Base-by-base conservation (phyloP, 2,888 invertebrate species). In the Fragum whitleyi region DNA sequence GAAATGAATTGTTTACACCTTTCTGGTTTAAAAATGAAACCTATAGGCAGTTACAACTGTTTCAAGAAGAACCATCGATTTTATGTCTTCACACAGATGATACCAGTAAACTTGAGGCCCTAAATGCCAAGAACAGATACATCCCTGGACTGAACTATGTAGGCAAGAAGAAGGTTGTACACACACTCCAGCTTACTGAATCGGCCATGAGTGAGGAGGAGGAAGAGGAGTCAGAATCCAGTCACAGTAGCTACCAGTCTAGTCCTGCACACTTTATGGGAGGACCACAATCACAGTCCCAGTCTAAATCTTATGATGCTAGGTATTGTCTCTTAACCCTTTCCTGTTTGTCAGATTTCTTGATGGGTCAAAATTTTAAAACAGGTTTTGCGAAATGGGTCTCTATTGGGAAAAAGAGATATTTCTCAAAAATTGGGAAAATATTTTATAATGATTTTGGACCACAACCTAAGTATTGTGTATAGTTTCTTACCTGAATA, bases 101-200 rank as follows among this genome's bases (percentile, higher is more conserved):
- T 47, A 79, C 62, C 29, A 76, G 59, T 19, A 67, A 42, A 47
- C 47, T 81, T 5, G 67, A 74, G 9, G 65, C 62, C 6, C 51
- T 65, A 26, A 74, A 76, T 68, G 39, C 69, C 11, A 81, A 81
- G 62, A 82, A 79, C 9, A 74, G 76, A 47, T 80, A 86, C 42
- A 88, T 88, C 42, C 89, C 87, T 53, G 89, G 87, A 11, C 76
- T 89, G 51, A 87, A 88, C 74, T 88, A 76, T 65, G 51, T 72
- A 39, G 81, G 65, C n/a, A 26, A 65, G n/a, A 79, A 76, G 51
- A 67, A 23, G 21, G 42, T 29, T 42, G n/a, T 32, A 62, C 65
- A 65, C 36, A 65, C 39, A 42, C 23, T 28, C 28, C 71, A 67
- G 65, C 53, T 23, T 23, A 9, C n/a, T 26, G 65, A 65, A 26